Percentiles rank a stretch among this genome's conserved stretches.
phyloP scores from a whole-genome alignment of 23 tunicate genomes.

The Halocynthia roretzi region DNA sequence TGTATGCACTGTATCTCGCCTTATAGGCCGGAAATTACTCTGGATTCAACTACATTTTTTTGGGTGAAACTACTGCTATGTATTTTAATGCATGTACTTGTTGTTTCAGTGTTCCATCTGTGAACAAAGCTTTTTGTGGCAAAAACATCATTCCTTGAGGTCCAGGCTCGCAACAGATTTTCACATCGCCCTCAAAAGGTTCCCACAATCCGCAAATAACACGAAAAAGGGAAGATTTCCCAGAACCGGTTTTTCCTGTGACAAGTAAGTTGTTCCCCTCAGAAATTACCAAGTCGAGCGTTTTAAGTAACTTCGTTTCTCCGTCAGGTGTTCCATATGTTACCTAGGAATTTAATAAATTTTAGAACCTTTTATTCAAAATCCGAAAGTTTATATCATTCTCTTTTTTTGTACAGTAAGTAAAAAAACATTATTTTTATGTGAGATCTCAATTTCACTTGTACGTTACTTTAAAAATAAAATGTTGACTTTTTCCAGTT shows the following conservation, averaged over 20 bases:
- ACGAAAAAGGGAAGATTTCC: slow-evolving; percentile 77
- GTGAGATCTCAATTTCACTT: no score
- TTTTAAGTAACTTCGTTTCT: slow-evolving; percentile 6
- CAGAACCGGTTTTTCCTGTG: slow-evolving; percentile 75
- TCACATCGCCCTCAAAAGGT: slow-evolving; percentile 33
- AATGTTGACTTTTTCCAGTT: no score
- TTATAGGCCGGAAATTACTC: no score
- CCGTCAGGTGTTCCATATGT: slow-evolving; percentile 42
- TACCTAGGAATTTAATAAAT: slow-evolving; percentile 44
- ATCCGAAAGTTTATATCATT: no score
- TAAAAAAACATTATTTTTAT: no score
- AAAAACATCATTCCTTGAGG: slow-evolving; percentile 66
- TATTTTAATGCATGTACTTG: slow-evolving; percentile 26
- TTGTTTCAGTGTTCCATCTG: slow-evolving; percentile 69
- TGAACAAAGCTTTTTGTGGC: slow-evolving; percentile 69
- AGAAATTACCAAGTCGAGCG: slow-evolving; percentile 27
- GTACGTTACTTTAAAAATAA: no score
- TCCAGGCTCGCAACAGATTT: slow-evolving; percentile 40
- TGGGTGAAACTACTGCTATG: no score
- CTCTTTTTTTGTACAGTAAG: no score
- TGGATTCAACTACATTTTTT: no score
- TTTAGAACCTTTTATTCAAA: no score
- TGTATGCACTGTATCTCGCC: no score
- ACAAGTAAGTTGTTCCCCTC: slow-evolving; percentile 47
- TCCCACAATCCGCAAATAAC: slow-evolving; percentile 55